A percentile compares a stretch with the other conserved stretches of the same genome.
These are phyloP conservation scores for Drosophila arawakana DNA, from an alignment of 1,140 invertebrate genomes.

Conservation along the genomic window DNA sequence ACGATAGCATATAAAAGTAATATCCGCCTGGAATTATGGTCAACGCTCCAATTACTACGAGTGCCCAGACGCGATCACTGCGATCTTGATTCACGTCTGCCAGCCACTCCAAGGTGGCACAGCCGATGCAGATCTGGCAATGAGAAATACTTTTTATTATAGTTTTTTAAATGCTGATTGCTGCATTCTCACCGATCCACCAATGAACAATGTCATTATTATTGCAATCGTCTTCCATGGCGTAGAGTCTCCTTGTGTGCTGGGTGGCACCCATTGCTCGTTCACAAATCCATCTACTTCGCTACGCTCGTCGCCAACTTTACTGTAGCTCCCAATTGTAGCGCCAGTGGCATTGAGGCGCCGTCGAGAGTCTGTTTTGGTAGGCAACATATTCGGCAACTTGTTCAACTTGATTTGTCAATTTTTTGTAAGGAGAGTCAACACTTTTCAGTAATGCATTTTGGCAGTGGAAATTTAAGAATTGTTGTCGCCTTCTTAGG, in stretches of 20 bases:
- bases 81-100: constrained; percentile 45
- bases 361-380: constrained; percentile 60
- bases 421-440: constrained; percentile 2
- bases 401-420: constrained; percentile 4
- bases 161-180: background rate
- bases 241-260: constrained; percentile 9
- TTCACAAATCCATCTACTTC: constrained; percentile 67
- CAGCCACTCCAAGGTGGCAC: constrained; percentile 51
- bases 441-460: constrained; percentile 5
- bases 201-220: constrained; percentile 54
- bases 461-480: background rate
- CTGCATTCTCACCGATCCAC: constrained; percentile 54
- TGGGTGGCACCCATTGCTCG: constrained; percentile 58
- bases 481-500: background rate
- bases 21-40: constrained; percentile 70
- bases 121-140: constrained; percentile 54
- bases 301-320: constrained; percentile 26
- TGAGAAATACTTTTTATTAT: background rate
- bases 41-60: constrained; percentile 60
- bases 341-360: constrained; percentile 50
- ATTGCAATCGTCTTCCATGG: constrained; percentile 70
- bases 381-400: constrained; percentile 55
- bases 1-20: constrained; percentile 58
- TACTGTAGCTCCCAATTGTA: constrained; percentile 25
- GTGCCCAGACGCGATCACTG: constrained; percentile 55